Conservation (phyloP, 1,140 invertebrate genomes). For the Leptinotarsa defecta region DNA sequence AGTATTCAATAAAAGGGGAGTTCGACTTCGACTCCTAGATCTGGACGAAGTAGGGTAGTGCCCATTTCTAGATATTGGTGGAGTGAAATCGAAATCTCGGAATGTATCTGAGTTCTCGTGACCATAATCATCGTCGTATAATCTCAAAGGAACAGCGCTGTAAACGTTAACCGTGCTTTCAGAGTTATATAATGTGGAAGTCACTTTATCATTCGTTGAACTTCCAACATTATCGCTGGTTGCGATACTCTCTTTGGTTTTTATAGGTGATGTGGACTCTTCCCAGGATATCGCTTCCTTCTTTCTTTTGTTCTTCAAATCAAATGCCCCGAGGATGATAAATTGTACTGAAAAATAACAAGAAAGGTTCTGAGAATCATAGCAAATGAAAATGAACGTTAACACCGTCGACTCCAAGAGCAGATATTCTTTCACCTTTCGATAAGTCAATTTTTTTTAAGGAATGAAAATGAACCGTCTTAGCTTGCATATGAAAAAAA, state of each 20-base stretch:
- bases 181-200: neutral
- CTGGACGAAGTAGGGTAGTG: slow-evolving; percentile 32
- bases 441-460: too few relatives aligned
- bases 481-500: too few relatives aligned
- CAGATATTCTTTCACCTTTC: too few relatives aligned
- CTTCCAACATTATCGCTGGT: neutral
- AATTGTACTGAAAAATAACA: slow-evolving; percentile 34
- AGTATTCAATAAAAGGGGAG: slow-evolving; percentile 40
- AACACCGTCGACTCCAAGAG: too few relatives aligned
- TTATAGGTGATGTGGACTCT: neutral
- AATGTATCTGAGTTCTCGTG: slow-evolving; percentile 36
- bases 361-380: neutral
- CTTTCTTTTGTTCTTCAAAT: slow-evolving; percentile 17
- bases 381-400: too few relatives aligned
- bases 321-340: slow-evolving; percentile 22
- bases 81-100: slow-evolving; percentile 44
- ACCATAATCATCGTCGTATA: slow-evolving; percentile 16
- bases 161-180: neutral
- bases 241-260: slow-evolving; percentile 1
- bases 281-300: slow-evolving; percentile 28
- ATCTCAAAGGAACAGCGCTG: neutral
- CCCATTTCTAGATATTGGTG: slow-evolving; percentile 47
- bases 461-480: too few relatives aligned
- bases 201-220: neutral
- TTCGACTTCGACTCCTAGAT: slow-evolving; percentile 45